Percentiles rank a stretch among this genome's conserved stretches.
phyloP scores from a whole-genome alignment of 2,888 invertebrate genomes.

The Apamea crenata region DNA sequence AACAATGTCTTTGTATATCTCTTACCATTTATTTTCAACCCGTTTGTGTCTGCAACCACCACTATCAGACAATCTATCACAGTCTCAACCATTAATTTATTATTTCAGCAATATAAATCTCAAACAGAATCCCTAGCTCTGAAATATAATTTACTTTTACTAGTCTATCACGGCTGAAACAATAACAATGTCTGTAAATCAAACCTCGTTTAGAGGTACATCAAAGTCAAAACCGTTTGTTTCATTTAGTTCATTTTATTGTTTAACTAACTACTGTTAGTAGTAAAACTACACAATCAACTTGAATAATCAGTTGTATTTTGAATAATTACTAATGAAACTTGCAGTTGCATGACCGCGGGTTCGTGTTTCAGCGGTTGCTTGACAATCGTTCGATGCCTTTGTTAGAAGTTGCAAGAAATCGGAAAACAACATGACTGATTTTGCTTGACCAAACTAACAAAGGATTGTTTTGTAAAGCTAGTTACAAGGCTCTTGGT shows the following conservation, averaged over 20 bases:
- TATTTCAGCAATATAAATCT: not conserved
- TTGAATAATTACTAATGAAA: constrained; percentile 1
- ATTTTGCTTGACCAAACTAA: constrained; percentile 5
- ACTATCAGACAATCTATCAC: not conserved
- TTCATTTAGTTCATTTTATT: constrained; percentile 25
- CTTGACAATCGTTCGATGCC: not conserved
- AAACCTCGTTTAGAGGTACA: constrained; percentile 21
- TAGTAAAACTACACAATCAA: not conserved
- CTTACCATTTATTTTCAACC: not conserved
- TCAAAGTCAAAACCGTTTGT: constrained; percentile 35
- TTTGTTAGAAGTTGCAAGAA: constrained; percentile 16
- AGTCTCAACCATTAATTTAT: constrained; percentile 6
- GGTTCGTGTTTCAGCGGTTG: not conserved
- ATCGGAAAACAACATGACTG: constrained; percentile 4
- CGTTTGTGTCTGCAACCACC: not conserved
- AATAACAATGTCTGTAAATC: constrained; percentile 26
- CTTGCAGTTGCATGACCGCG: constrained; percentile 22
- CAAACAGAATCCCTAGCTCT: constrained; percentile 12
- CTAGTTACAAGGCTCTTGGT: not conserved
- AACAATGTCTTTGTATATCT: no score
- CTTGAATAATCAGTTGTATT: constrained; percentile 7
- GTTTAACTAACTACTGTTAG: constrained; percentile 17
- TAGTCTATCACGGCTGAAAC: constrained; percentile 4
- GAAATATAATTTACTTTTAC: constrained; percentile 26
- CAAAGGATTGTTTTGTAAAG: constrained; percentile 14